A percentile compares a stretch with the other conserved stretches of the same genome.
Conservation (phyloP, 1,140 invertebrate species). For the Zaprionus camerounensis region DNA sequence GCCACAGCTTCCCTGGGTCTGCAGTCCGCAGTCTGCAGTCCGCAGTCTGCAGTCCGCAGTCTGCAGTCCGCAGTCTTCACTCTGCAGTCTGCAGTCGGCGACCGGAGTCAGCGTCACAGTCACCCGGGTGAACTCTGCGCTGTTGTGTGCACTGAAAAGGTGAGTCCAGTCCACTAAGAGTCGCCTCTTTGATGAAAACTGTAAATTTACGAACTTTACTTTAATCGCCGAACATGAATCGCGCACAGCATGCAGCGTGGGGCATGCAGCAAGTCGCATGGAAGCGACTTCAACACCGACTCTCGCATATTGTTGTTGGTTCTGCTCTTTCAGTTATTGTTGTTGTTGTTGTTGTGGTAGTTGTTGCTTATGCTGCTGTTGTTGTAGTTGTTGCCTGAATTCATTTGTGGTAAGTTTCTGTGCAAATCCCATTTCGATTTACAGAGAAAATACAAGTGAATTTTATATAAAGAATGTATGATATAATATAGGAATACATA, state of each 20-base stretch:
- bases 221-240: slow-evolving; percentile 84
- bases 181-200: slow-evolving; percentile 84
- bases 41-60: not conserved
- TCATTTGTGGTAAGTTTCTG: slow-evolving; percentile 31
- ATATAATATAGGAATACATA: not conserved
- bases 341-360: slow-evolving; percentile 1
- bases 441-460: not conserved
- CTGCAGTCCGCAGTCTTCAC: too few relatives aligned
- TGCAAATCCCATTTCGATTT: slow-evolving; percentile 23
- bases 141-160: slow-evolving; percentile 75
- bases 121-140: slow-evolving; percentile 75
- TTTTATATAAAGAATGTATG: not conserved
- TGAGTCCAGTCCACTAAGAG: slow-evolving; percentile 83
- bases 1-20: slow-evolving; percentile 37
- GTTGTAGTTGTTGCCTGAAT: slow-evolving; percentile 3
- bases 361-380: slow-evolving; percentile 18
- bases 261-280: slow-evolving; percentile 38
- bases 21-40: slow-evolving; percentile 3
- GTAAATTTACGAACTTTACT: slow-evolving; percentile 84
- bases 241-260: slow-evolving; percentile 80
- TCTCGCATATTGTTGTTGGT: slow-evolving; percentile 6
- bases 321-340: not conserved
- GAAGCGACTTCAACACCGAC: slow-evolving; percentile 1
- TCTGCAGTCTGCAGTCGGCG: slow-evolving; percentile 39
- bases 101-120: slow-evolving; percentile 67